These are phyloP conservation scores for Anolis apletophallus DNA, from an alignment of 2,797 vertebrate genomes.

Conservation along the genomic window DNA sequence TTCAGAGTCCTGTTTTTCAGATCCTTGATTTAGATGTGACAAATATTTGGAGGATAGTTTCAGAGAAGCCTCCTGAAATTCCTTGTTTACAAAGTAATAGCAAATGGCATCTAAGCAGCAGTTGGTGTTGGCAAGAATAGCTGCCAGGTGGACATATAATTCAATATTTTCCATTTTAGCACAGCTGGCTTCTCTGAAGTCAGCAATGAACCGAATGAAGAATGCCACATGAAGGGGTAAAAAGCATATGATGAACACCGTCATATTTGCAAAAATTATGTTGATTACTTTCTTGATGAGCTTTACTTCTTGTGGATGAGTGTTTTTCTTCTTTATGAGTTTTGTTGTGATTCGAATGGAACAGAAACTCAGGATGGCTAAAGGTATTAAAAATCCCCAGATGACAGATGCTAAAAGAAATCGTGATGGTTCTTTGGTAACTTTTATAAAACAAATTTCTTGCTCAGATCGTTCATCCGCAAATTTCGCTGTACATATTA, in stretches of 20 bases:
- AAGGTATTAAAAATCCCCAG: conserved; percentile 35
- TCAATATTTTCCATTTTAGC: background rate
- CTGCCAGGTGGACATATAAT: background rate
- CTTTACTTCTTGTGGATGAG: conserved; percentile 36
- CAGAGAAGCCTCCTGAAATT: conserved; percentile 59
- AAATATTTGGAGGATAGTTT: conserved; percentile 3
- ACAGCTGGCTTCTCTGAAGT: fast-evolving
- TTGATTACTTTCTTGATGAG: conserved; percentile 60
- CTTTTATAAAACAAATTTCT: conserved; percentile 36
- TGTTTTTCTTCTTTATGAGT: conserved; percentile 18
- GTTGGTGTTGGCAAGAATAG: conserved; percentile 82
- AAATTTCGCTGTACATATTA: fast-evolving
- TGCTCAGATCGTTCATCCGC: fast-evolving
- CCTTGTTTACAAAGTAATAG: conserved; percentile 84
- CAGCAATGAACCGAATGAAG: background rate
- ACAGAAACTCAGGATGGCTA: conserved; percentile 27
- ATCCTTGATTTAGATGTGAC: background rate
- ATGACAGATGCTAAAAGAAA: background rate
- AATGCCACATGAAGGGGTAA: conserved; percentile 67
- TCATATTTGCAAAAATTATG: conserved; percentile 76
- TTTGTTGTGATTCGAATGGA: conserved; percentile 35
- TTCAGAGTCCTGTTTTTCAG: background rate
- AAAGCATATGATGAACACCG: conserved; percentile 80
- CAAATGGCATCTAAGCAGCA: conserved; percentile 85
- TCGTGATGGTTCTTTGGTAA: background rate